Evolutionary conservation across 2,888 invertebrate genomes (phyloP), one percentile per base, ranked within the genome.

Genomic region (Nomada lathburiana): DNA sequence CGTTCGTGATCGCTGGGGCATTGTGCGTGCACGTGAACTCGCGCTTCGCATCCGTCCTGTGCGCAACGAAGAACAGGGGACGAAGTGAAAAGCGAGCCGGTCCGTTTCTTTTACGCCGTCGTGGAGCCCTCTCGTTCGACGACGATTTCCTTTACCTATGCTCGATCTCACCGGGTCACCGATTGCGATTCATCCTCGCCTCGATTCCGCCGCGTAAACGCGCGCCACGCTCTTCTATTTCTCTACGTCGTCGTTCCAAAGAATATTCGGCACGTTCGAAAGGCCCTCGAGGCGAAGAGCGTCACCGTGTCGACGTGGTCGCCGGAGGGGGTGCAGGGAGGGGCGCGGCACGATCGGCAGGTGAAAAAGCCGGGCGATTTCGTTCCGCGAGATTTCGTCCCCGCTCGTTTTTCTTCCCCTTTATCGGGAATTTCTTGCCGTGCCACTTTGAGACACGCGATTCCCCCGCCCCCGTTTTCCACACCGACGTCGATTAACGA

Each of bases 21-120:
- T 72, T 63, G 53, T 59, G 71, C 67, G 69, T 42, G 44, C 29
- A 44, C 57, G 36, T 26, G 13, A 18, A 3, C 18, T 10, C 53
- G 44, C 55, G n/a, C 44, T 11, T 60, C n/a, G 23, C 65, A 20
- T 13, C 26, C 18, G 18, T 26, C 50, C 26, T 83, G 79, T 76
- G 77, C 69, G 77, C 71, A 76, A 76, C 72, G 29, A 53, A 67
- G 63, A 77, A 64, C 67, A 52, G 68, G 68, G 53, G 60, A 74
- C 63, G 36, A 53, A 69, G 60, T 76, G 64, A 72, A 57, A 70
- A 50, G 57, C 55, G 20, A 9, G 59, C 64, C 69, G 73, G 36
- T 84, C 85, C 89, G 86, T 89, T 91, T 89, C 91, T 92, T 92
- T 91, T 89, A 89, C 90, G 90, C 90, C 36, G 84, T 89, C 89